Percentiles rank a stretch among this genome's conserved stretches.
Conservation (phyloP, 2,888 invertebrate genomes). For the Papilio demoleus region DNA sequence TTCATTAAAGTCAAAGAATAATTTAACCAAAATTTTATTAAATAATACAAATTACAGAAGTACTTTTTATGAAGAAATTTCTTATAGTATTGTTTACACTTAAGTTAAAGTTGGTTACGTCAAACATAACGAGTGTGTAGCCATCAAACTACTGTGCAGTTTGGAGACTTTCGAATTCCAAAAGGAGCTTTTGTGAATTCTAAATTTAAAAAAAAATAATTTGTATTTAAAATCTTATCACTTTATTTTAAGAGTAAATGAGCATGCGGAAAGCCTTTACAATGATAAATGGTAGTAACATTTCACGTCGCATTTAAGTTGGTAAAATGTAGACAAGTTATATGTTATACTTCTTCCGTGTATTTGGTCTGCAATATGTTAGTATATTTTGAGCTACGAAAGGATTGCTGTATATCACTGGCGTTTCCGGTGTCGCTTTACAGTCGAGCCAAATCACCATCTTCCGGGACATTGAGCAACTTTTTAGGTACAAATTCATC, state of each 20-base stretch:
- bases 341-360: conserved; percentile 2
- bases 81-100: no score
- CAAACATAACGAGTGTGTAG: no score
- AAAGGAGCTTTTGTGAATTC: no score
- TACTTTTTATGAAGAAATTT: no score
- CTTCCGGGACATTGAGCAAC: background rate
- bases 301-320: conserved; percentile 2
- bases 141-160: no score
- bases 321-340: conserved; percentile 1
- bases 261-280: background rate
- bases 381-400: conserved; percentile 7
- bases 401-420: conserved; percentile 22
- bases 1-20: no score
- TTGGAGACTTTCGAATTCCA: no score
- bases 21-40: no score
- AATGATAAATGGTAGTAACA: conserved; percentile 1
- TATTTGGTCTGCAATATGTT: conserved; percentile 13
- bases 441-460: conserved; percentile 11
- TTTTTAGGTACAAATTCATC: conserved; percentile 5
- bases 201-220: no score
- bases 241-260: background rate
- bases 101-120: no score
- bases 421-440: conserved; percentile 8
- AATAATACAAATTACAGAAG: no score
- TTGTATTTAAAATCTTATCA: background rate